Conservation (phyloP, 2,797 vertebrate species). For the Eleutherodactylus coqui region DNA sequence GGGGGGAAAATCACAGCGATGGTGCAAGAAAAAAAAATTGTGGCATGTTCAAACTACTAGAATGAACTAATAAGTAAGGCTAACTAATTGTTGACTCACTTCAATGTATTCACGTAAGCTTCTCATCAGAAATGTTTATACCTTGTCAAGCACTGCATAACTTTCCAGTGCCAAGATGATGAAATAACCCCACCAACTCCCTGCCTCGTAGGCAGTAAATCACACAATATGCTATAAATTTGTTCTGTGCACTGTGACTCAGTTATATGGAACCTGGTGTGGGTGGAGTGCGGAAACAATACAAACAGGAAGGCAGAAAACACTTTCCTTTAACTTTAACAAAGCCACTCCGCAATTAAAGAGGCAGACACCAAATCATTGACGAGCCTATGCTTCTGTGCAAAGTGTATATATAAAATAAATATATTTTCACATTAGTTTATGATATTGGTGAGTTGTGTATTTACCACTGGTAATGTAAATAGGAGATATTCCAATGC, state of each 20-base stretch:
- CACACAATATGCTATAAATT: background rate
- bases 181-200: conserved; percentile 5
- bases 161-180: background rate
- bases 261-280: background rate
- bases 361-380: background rate
- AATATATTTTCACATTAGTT: no score
- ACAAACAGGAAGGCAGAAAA: conserved; percentile 37
- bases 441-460: no score
- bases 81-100: background rate
- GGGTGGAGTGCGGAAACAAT: conserved; percentile 14
- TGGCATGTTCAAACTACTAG: conserved; percentile 23
- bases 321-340: conserved; percentile 1
- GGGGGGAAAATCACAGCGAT: no score
- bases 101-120: background rate
- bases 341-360: background rate
- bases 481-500: no score
- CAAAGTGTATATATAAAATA: no score
- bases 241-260: conserved; percentile 25
- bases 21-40: no score
- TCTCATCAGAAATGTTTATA: conserved; percentile 5
- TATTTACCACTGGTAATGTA: no score
- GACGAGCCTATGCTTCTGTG: no score
- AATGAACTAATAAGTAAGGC: background rate
- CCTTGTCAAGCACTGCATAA: conserved; percentile 9
- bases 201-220: background rate